Conservation (phyloP, 1,140 invertebrate genomes). For the Musca domestica region DNA sequence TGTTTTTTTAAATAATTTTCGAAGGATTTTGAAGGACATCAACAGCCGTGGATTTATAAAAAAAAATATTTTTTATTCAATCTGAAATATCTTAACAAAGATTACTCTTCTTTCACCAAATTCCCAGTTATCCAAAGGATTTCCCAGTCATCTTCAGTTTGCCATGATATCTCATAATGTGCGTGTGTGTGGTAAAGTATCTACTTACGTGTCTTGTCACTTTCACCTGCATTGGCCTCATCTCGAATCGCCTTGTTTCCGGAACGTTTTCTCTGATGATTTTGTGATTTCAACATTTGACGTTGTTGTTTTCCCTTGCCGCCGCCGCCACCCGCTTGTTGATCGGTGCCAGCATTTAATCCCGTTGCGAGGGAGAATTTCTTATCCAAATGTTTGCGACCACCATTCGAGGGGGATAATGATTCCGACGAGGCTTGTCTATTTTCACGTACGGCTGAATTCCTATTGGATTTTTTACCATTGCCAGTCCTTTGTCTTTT, state of each 20-base stretch:
- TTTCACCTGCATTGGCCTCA: constrained; percentile 27
- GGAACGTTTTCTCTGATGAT: constrained; percentile 27
- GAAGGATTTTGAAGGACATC: too few relatives aligned
- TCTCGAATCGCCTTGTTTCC: constrained; percentile 29
- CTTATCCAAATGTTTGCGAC: constrained; percentile 25
- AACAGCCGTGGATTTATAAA: too few relatives aligned
- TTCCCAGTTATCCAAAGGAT: too few relatives aligned
- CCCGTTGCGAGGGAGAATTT: constrained; percentile 23
- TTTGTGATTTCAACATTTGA: constrained; percentile 33
- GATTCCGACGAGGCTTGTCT: neutral
- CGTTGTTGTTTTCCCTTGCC: constrained; percentile 30
- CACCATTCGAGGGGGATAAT: constrained; percentile 5
- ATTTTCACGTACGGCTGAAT: constrained; percentile 1
- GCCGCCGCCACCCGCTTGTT: neutral
- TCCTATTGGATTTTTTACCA: constrained; percentile 25
- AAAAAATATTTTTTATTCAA: too few relatives aligned
- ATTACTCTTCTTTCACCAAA: too few relatives aligned
- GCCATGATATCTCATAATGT: too few relatives aligned
- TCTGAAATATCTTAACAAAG: too few relatives aligned
- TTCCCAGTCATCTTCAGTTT: too few relatives aligned
- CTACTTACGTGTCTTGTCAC: constrained; percentile 27
- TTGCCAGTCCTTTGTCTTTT: constrained; percentile 25
- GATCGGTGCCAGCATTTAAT: constrained; percentile 1
- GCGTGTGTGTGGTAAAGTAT: too few relatives aligned
- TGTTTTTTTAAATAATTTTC: too few relatives aligned